Evolutionary conservation across 2,888 invertebrate genomes (phyloP).

Genomic region (Apamea epomidion): DNA sequence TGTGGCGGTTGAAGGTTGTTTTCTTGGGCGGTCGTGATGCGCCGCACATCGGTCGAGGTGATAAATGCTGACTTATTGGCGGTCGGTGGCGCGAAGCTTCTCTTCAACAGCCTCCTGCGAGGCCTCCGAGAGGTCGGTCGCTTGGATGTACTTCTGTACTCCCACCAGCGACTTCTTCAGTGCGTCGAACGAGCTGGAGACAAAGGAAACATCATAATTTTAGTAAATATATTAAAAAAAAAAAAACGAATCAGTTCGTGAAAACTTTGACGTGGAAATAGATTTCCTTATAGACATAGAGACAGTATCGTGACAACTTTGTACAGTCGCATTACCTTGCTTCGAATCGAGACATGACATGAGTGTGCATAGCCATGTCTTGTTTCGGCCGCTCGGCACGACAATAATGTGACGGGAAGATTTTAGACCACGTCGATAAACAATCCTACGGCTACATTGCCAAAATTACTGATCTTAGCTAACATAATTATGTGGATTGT

Average conservation of each 20-base stretch:
- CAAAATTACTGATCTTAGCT: not conserved
- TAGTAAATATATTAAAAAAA: not conserved
- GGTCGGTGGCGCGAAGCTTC: conserved; percentile 98
- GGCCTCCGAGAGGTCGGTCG: conserved; percentile 98
- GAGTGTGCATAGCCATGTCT: not conserved
- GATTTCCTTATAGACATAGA: not conserved
- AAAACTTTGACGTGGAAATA: not conserved
- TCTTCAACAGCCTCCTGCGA: conserved; percentile 98
- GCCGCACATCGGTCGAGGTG: conserved; percentile 73
- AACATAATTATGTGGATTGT: not conserved
- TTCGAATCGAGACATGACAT: not conserved
- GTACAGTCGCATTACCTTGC: not conserved
- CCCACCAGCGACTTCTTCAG: conserved; percentile 99
- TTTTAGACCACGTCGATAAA: not conserved
- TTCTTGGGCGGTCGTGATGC: conserved; percentile 43
- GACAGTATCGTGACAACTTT: not conserved
- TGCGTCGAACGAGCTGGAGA: conserved; percentile 97
- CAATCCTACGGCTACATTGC: not conserved
- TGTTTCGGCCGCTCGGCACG: not conserved
- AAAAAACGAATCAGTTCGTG: not conserved
- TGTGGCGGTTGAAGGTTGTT: conserved; percentile 56
- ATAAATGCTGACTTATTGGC: conserved; percentile 92
- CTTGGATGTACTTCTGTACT: conserved; percentile 99
- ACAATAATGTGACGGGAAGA: conserved; percentile 5
- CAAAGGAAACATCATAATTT: conserved; percentile 6